A percentile compares a stretch with the other conserved stretches of the same genome.
These are phyloP conservation scores for Caloenas nicobarica DNA, from an alignment of 2,113 vertebrate genomes.

Conservation along the genomic window DNA sequence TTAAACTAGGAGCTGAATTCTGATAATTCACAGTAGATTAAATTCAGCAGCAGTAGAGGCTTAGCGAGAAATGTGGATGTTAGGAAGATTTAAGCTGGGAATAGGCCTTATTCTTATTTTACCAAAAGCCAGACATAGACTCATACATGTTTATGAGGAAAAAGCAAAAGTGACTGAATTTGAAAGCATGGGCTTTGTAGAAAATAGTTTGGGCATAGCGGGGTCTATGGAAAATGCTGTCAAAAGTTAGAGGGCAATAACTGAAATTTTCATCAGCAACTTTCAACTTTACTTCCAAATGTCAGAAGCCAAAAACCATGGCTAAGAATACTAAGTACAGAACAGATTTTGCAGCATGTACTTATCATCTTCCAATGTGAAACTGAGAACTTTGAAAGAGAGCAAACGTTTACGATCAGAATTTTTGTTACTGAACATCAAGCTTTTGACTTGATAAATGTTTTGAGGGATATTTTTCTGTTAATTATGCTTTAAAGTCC, in stretches of 20 bases:
- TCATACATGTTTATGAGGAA: slow-evolving; percentile 61
- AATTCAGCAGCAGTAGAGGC: slow-evolving; percentile 46
- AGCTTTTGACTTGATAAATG: neutral
- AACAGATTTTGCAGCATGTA: neutral
- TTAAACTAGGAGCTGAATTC: slow-evolving; percentile 5
- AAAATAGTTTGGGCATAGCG: slow-evolving; percentile 14
- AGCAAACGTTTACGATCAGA: neutral
- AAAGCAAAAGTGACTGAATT: slow-evolving; percentile 56
- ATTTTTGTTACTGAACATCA: neutral
- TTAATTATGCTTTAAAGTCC: neutral
- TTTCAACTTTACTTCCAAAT: slow-evolving; percentile 40
- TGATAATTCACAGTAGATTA: slow-evolving; percentile 44
- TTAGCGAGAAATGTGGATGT: slow-evolving; percentile 53
- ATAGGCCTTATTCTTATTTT: slow-evolving; percentile 51
- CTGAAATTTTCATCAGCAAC: slow-evolving; percentile 53
- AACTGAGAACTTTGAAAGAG: neutral
- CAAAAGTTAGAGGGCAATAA: slow-evolving; percentile 61
- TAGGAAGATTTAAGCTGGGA: slow-evolving; percentile 54
- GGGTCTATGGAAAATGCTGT: slow-evolving; percentile 36
- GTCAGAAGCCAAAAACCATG: slow-evolving; percentile 2
- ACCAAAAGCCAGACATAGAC: slow-evolving; percentile 40
- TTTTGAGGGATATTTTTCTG: neutral
- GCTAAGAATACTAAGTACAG: neutral
- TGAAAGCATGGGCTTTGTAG: neutral
- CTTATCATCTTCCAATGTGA: neutral